These are phyloP conservation scores for Tromatobia lineatoria DNA, from an alignment of 2,888 invertebrate species.

Conservation along the genomic window DNA sequence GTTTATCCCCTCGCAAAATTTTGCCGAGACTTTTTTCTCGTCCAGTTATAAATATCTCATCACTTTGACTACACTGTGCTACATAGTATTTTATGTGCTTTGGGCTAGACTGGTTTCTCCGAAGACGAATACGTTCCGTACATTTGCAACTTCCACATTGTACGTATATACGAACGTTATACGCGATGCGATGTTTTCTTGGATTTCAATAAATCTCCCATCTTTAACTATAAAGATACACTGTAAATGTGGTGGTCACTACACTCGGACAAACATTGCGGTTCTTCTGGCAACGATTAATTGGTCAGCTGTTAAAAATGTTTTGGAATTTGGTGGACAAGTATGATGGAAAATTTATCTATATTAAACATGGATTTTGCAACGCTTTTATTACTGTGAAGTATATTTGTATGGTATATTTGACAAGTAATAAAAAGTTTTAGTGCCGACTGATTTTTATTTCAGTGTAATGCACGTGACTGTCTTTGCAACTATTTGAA, in stretches of 20 bases:
- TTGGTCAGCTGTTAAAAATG: not conserved
- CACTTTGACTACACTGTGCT: not conserved
- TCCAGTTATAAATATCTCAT: conserved; percentile 6
- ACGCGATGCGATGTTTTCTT: not conserved
- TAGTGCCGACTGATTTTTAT: too few species aligned
- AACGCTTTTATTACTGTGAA: too few species aligned
- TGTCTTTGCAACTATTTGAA: too few species aligned
- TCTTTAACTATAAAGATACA: not conserved
- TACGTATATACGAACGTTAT: not conserved
- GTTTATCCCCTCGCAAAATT: not conserved
- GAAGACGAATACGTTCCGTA: conserved; percentile 3
- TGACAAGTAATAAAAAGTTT: too few species aligned
- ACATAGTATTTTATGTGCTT: not conserved
- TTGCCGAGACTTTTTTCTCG: conserved; percentile 1
- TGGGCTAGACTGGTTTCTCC: not conserved
- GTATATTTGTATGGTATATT: too few species aligned
- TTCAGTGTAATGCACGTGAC: too few species aligned
- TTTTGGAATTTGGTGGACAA: not conserved
- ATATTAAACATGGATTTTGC: too few species aligned
- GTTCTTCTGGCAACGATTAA: not conserved
- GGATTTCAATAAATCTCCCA: conserved; percentile 3
- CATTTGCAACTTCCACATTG: not conserved
- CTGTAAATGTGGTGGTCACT: not conserved
- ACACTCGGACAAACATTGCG: not conserved
- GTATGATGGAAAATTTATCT: too few species aligned